A percentile compares a stretch with the other conserved stretches of the same genome.
phyloP scores from a whole-genome alignment of 2,113 vertebrate species.

The Tachysurus vachellii region DNA sequence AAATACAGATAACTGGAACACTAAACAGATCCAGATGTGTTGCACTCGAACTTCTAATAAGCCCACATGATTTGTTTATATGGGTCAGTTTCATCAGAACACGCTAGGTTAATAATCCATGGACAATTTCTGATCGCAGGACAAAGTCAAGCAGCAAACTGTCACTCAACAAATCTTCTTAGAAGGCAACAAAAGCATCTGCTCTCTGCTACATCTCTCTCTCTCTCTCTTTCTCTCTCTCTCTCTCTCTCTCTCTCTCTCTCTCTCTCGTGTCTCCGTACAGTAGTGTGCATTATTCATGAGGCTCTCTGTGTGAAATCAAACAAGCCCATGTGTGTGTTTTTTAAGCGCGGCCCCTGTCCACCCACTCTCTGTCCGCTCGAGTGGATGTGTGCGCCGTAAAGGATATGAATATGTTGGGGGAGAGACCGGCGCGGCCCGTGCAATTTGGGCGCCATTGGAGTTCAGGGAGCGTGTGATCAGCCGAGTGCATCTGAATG shows the following conservation, averaged over 20 bases:
- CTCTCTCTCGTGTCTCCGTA: constrained; percentile 16
- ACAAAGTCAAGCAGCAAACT: background rate
- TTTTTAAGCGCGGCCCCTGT: constrained; percentile 33
- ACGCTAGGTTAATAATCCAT: background rate
- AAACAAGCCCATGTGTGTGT: constrained; percentile 39
- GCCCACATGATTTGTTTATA: background rate
- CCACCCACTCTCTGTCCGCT: constrained; percentile 46
- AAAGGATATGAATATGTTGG: constrained; percentile 86
- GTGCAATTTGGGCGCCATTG: constrained; percentile 88
- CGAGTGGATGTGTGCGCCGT: constrained; percentile 72
- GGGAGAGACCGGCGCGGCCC: constrained; percentile 85
- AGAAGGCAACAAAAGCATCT: constrained; percentile 4
- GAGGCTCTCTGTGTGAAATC: constrained; percentile 46
- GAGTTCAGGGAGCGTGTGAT: constrained; percentile 94
- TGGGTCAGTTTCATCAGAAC: background rate
- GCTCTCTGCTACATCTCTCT: background rate
- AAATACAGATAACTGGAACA: background rate
- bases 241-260: too few species aligned
- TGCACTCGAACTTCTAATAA: background rate
- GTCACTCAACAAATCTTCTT: background rate
- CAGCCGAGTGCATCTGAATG: constrained; percentile 91
- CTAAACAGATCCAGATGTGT: background rate
- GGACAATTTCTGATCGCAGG: background rate
- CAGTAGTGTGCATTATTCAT: constrained; percentile 48
- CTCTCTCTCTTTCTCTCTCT: background rate